A percentile compares a stretch with the other conserved stretches of the same genome.
Conservation (phyloP, 2,797 vertebrate species). For the Telmatherina bonti region DNA sequence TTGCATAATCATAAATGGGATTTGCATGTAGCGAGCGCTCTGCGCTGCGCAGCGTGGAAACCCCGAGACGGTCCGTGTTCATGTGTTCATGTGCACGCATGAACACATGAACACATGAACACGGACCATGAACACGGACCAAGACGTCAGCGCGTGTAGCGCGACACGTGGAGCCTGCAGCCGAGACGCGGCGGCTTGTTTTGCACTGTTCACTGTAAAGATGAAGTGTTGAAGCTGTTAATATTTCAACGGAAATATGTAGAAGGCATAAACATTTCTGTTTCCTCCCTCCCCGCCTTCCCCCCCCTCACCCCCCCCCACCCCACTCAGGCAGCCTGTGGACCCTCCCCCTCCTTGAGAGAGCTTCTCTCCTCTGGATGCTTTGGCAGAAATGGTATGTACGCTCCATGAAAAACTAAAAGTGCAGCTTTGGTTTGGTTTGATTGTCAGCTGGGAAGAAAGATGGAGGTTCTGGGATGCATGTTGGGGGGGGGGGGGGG, state of each 20-base stretch:
- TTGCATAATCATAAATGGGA: constrained; percentile 47
- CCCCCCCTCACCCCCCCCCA: constrained; percentile 20
- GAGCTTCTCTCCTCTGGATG: constrained; percentile 53
- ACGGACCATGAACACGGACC: too few relatives aligned
- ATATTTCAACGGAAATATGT: constrained; percentile 8
- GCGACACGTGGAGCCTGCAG: not conserved
- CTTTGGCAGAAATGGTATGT: constrained; percentile 70
- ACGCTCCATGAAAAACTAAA: constrained; percentile 28
- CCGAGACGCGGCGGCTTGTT: not conserved
- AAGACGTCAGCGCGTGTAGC: not conserved
- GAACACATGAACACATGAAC: too few relatives aligned
- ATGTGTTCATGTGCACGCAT: too few relatives aligned
- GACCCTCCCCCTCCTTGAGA: constrained; percentile 37
- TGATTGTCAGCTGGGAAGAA: not conserved
- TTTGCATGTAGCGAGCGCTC: constrained; percentile 35
- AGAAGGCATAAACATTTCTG: constrained; percentile 41
- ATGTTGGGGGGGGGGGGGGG: not conserved
- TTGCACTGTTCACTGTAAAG: constrained; percentile 13
- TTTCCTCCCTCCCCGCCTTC: constrained; percentile 19
- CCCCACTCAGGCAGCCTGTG: constrained; percentile 53
- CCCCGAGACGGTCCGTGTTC: not conserved
- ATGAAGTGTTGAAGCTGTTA: constrained; percentile 23
- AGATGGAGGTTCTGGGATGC: constrained; percentile 1
- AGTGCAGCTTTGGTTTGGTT: not conserved
- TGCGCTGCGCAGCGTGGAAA: too few relatives aligned